Percentiles rank a stretch among this genome's conserved stretches.
phyloP scores from a whole-genome alignment of 2,113 vertebrate genomes.

The Dipodomys ordii region DNA sequence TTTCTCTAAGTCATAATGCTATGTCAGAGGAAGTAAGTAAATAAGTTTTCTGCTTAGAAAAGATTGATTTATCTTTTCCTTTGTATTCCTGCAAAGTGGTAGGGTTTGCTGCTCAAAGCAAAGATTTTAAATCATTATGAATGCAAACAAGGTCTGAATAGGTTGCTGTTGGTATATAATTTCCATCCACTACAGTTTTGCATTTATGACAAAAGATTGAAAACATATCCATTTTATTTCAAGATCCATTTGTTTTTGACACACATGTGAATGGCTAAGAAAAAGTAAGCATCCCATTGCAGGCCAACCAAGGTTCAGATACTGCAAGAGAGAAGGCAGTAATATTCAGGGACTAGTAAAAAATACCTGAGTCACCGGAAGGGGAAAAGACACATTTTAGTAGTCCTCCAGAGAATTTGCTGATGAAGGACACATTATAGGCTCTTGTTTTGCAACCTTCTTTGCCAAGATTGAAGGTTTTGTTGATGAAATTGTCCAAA shows the following conservation, averaged over 20 bases:
- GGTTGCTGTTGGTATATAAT: conserved; percentile 8
- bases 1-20: neutral
- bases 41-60: neutral
- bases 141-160: conserved; percentile 9
- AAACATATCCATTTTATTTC: conserved; percentile 27
- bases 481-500: conserved; percentile 16
- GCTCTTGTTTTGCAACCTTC: neutral
- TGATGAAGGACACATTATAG: neutral
- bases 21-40: neutral
- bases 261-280: conserved; percentile 1
- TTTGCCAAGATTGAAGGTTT: neutral
- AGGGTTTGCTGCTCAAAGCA: neutral
- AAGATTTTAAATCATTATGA: conserved; percentile 17
- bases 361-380: neutral
- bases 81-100: neutral
- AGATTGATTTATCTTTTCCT: neutral
- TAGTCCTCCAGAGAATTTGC: neutral
- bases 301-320: neutral
- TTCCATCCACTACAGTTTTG: conserved; percentile 43
- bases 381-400: neutral
- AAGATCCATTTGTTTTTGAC: conserved; percentile 15
- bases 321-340: neutral
- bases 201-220: neutral
- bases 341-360: neutral
- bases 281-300: neutral